Conservation (phyloP, 2,113 vertebrate species). For the Tonatia bakeri region DNA sequence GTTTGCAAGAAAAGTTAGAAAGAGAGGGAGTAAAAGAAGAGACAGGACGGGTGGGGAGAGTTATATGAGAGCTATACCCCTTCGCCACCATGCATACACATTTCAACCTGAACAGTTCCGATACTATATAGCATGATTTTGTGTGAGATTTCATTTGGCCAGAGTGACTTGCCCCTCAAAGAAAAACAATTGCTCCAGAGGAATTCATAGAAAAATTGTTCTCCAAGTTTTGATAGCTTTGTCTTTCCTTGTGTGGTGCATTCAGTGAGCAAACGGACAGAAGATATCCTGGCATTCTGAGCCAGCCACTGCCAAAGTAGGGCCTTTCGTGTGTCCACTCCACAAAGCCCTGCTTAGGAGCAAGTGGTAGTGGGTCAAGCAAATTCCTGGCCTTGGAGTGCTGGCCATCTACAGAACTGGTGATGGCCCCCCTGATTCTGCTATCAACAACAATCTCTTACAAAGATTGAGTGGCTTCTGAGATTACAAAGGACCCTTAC, state of each 20-base stretch:
- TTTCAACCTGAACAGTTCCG: neutral
- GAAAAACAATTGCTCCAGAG: neutral
- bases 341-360: neutral
- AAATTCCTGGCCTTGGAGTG: neutral
- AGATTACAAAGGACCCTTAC: neutral
- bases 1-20: neutral
- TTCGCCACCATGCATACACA: neutral
- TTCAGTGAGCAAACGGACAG: neutral
- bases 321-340: neutral
- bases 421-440: neutral
- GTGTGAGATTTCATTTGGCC: neutral
- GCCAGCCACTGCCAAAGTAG: neutral
- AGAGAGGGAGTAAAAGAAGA: neutral
- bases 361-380: accelerated
- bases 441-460: neutral
- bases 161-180: neutral
- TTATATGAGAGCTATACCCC: neutral
- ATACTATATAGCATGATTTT: neutral
- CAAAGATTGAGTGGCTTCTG: neutral
- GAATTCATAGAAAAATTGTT: neutral
- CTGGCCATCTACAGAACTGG: neutral
- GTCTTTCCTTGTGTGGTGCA: neutral
- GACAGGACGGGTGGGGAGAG: neutral
- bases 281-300: neutral
- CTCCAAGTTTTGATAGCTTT: neutral